Percentiles rank a stretch among this genome's conserved stretches.
Evolutionary conservation across 1,140 invertebrate species (phyloP).

Genomic region (Heliothis subflexa): DNA sequence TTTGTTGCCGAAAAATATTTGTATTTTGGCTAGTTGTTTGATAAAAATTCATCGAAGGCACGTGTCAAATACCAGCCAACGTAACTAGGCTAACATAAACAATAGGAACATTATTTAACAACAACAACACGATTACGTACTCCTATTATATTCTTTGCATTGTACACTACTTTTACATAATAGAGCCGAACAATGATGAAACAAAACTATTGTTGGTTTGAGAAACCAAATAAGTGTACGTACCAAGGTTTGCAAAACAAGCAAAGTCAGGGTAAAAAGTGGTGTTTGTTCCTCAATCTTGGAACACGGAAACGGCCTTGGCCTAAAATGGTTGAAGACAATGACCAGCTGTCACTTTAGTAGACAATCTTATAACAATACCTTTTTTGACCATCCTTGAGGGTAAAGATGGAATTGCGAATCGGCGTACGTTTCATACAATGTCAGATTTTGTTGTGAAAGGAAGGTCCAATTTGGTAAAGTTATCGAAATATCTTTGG

Average conservation of each 20-base stretch:
- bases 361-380: background rate
- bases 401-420: background rate
- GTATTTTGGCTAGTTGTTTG: too few relatives aligned
- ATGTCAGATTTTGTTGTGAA: background rate
- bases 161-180: conserved; percentile 12
- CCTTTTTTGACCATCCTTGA: background rate
- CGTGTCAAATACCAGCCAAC: background rate
- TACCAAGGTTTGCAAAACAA: conserved; percentile 5
- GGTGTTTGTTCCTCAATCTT: background rate
- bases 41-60: background rate
- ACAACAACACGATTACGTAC: background rate
- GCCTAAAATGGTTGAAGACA: background rate
- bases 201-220: background rate
- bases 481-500: background rate
- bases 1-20: too few relatives aligned
- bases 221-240: background rate
- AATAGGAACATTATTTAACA: conserved; percentile 10
- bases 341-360: background rate
- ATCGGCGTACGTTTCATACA: background rate
- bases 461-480: background rate
- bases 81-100: background rate
- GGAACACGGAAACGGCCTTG: conserved; percentile 2
- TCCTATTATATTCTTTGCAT: conserved; percentile 6
- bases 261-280: background rate
- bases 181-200: background rate